Base-by-base conservation (phyloP, 2,888 invertebrate species). In the Dasypogon diadema region DNA sequence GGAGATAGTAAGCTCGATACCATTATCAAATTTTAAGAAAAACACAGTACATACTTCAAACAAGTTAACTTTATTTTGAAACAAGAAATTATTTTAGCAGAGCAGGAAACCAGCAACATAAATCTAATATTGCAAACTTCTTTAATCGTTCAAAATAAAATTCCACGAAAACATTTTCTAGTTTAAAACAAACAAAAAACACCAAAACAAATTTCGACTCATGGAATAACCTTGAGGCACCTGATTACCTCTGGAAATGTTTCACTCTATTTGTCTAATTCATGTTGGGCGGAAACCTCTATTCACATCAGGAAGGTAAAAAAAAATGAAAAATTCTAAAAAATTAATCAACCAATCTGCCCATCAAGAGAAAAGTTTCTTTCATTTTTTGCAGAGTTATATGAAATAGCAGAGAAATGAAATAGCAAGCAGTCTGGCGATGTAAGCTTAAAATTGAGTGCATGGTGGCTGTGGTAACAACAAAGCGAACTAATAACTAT, bases 401-500 rank as follows among this genome's bases (percentile, higher is more conserved):
- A 48, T 21, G 10, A 22, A 46, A 51, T 30, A 34, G 18, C 34
- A 70, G 30, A 34, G 37, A 70, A 34, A 18, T 51, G 34, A 70
- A 51, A 54, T 30, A 34, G 16, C 14, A 68, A 24, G n/a, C 16
- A 70, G 65, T 65, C 65, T 51, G 30, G 37, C 18, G 34, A 54
- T 70, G 54, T 70, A 70, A 70, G 54, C 54, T 54, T 18, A 34
- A 54, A 51, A 70, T 70, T 70, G 70, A 54, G 54, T 34, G 70
- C 54, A 54, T 14, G 21, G 34, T 26, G 46, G 24, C 42, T 46
- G 37, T 74, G 46, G 46, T 58, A 74, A 74, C 56, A 74, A 46
- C 54, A 72, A 74, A 58, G 73, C 56, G 56, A 74, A 74, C 73
- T 74, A 74, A 58, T 74, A 74, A 74, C 73, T 74, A 74, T 74